These are phyloP conservation scores for Vidua macroura DNA, from an alignment of 2,113 vertebrate genomes.

Conservation along the genomic window DNA sequence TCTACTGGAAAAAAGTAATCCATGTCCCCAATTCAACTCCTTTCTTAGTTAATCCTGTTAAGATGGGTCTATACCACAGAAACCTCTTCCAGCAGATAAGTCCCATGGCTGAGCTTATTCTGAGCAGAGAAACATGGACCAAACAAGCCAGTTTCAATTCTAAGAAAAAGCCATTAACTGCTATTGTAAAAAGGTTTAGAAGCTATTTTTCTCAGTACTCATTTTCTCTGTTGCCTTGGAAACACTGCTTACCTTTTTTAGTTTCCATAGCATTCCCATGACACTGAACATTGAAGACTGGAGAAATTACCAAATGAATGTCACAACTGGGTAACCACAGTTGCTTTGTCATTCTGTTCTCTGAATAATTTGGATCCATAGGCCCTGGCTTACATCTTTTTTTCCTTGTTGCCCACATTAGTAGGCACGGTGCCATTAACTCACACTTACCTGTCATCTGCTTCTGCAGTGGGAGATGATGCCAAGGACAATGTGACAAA, in stretches of 20 bases:
- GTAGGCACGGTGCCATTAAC: background rate
- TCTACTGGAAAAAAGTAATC: background rate
- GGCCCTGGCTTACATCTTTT: background rate
- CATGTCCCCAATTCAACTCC: background rate
- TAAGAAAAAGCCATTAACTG: background rate
- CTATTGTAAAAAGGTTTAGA: background rate
- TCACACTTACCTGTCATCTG: background rate
- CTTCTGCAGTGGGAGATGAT: background rate
- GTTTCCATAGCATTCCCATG: constrained; percentile 40
- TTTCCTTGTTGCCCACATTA: background rate
- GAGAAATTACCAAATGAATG: background rate
- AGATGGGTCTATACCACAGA: background rate
- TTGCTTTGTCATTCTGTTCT: background rate
- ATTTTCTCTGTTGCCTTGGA: constrained; percentile 48
- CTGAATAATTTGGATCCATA: background rate
- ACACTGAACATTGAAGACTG: background rate
- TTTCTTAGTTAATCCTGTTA: background rate
- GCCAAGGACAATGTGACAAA: background rate
- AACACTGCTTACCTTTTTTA: constrained; percentile 13
- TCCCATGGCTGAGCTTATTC: background rate
- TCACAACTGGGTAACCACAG: background rate
- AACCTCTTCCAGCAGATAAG: background rate
- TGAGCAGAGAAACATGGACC: background rate
- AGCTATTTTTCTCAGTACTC: background rate
- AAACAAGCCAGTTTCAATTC: background rate